A percentile compares a stretch with the other conserved stretches of the same genome.
Evolutionary conservation across 2,888 invertebrate species (phyloP).

Genomic region (Orchesellides sinensis): DNA sequence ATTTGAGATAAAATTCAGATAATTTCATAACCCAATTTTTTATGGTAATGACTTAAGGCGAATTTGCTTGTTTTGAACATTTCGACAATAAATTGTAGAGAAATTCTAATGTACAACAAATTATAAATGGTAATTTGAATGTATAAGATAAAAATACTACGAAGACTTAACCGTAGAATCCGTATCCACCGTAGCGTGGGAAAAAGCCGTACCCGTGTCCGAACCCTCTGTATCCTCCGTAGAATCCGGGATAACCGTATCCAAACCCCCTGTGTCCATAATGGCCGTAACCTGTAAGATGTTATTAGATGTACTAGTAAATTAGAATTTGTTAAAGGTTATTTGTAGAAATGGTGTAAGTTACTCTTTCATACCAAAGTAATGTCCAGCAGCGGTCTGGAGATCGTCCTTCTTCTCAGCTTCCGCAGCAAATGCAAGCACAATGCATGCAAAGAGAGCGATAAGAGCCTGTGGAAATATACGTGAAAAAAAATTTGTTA

Average conservation of each 20-base stretch:
- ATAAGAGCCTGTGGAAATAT: constrained; percentile 28
- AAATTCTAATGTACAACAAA: no score
- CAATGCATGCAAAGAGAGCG: constrained; percentile 38
- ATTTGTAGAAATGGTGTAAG: not conserved
- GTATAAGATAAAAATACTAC: no score
- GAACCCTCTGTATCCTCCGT: constrained; percentile 11
- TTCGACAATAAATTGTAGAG: no score
- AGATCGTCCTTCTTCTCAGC: constrained; percentile 42
- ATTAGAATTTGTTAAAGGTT: not conserved
- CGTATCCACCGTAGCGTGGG: not conserved
- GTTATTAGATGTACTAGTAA: not conserved
- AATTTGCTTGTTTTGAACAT: no score
- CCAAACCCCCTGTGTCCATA: not conserved
- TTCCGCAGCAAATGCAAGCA: constrained; percentile 40
- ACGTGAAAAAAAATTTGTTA: not conserved
- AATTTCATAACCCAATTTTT: no score
- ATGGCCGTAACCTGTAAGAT: not conserved
- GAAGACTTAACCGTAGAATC: constrained; percentile 48
- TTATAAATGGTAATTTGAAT: no score
- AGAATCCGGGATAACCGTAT: not conserved
- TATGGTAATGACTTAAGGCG: no score
- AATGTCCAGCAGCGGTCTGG: constrained; percentile 34
- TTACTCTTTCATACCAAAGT: constrained; percentile 2
- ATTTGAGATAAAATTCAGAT: no score
- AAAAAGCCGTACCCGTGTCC: not conserved